Evolutionary conservation across 2,797 vertebrate species (phyloP).

Genomic region (Poeciliopsis infans): DNA sequence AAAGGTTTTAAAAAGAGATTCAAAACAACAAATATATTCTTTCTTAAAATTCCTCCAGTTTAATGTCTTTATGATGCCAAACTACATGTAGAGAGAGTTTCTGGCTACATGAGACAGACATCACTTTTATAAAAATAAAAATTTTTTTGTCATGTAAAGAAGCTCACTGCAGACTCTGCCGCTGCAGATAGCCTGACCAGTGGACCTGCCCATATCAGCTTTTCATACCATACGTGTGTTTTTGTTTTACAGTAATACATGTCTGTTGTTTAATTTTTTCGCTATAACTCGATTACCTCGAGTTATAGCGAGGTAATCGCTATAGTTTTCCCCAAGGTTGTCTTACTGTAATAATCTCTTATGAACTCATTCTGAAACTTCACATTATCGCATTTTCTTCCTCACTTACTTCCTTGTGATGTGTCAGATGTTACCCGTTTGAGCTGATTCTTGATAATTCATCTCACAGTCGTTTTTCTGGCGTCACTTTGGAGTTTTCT

Average conservation of each 20-base stretch:
- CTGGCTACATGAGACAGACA: not conserved
- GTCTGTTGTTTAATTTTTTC: too few relatives aligned
- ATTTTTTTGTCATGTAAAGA: not conserved
- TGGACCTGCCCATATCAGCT: not conserved
- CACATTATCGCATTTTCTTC: not conserved
- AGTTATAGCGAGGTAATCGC: too few relatives aligned
- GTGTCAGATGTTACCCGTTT: constrained; percentile 73
- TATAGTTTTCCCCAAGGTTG: not conserved
- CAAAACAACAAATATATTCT: not conserved
- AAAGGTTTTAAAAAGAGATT: not conserved
- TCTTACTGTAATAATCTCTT: not conserved
- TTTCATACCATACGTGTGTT: too few relatives aligned
- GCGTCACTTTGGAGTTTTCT: constrained; percentile 71
- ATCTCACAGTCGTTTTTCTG: constrained; percentile 69
- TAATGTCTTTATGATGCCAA: not conserved
- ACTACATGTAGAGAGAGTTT: not conserved
- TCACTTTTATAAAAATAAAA: not conserved
- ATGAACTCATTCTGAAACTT: not conserved
- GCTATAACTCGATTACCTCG: not conserved
- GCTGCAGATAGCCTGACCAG: not conserved
- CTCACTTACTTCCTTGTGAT: constrained; percentile 48
- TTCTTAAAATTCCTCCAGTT: not conserved
- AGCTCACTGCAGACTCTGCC: not conserved
- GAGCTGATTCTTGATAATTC: constrained; percentile 70
- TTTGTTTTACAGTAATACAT: not conserved